phyloP scores from a whole-genome alignment of 2,888 invertebrate genomes.

The Cetonia aurata region DNA sequence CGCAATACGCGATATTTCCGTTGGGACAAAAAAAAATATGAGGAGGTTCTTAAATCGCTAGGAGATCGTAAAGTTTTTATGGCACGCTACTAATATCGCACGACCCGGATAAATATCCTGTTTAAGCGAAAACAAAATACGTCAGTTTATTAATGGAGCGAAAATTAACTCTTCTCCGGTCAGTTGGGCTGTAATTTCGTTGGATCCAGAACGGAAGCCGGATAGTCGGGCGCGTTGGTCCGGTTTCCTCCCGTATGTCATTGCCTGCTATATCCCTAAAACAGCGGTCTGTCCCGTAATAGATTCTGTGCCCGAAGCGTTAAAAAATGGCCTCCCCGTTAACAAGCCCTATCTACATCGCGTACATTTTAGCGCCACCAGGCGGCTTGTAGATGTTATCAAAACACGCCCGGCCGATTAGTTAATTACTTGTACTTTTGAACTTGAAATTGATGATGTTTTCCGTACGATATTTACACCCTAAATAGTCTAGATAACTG shows the following conservation, averaged over 20 bases:
- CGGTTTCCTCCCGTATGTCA: constrained; percentile 35
- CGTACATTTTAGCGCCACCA: constrained; percentile 16
- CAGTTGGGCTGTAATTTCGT: constrained; percentile 30
- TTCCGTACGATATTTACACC: no score
- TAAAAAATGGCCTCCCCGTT: constrained; percentile 33
- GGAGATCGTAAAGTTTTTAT: constrained; percentile 1
- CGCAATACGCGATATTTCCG: background rate
- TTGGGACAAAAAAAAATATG: background rate
- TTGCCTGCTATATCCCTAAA: background rate
- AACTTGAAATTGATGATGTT: background rate
- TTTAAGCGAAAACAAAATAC: constrained; percentile 39
- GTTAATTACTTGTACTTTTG: constrained; percentile 31
- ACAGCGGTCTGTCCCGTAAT: constrained; percentile 13
- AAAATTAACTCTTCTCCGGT: constrained; percentile 31
- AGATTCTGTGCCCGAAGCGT: constrained; percentile 38
- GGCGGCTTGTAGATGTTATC: constrained; percentile 24
- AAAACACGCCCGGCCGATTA: constrained; percentile 22
- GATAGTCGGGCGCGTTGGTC: constrained; percentile 13
- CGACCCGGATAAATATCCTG: constrained; percentile 29
- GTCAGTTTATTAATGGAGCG: constrained; percentile 38
- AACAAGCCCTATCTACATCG: constrained; percentile 33
- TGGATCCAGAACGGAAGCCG: constrained; percentile 24
- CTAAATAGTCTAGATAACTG: no score
- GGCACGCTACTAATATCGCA: constrained; percentile 19
- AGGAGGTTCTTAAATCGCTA: no score